Base-by-base conservation (phyloP, 2,888 invertebrate genomes). In the Drosophila colorata region DNA sequence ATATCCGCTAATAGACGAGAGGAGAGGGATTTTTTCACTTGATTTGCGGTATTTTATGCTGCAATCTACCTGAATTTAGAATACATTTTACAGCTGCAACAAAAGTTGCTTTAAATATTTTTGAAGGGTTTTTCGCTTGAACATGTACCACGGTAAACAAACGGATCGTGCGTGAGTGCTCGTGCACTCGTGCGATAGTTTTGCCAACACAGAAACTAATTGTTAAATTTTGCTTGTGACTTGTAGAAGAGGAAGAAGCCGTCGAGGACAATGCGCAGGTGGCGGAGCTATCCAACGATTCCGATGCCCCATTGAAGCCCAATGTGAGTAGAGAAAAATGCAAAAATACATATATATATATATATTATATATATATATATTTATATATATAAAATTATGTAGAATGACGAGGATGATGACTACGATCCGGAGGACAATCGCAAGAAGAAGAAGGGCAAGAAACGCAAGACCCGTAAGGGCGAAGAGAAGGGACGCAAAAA, bases 401-500 rank as follows among this genome's bases (percentile, higher is more conserved):
- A 82, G 80, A 88, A 85, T 73, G 91, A 92, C 49, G 91, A 95
- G 94, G 95, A 97, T 92, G 97, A 96, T 90, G 97, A 97, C 92
- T 97, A 97, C 87, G 97, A 97, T 91, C 97, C 96, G 83, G 97
- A 97, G 57, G 97, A 97, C 90, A 97, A 96, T 92, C 94, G 94
- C 52, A 95, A 96, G 85, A 97, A 96, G 92, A 97, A 97, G 93
- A 98, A 98, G 91, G 98, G 98, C 89, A 98, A 97, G 23, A 98
- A 98, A 92, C 98, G 98, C 91, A 94, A 98, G 90, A 98, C 98
- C 93, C 96, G 96, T 56, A 96, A 97, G 86, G 98, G 98, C 91
- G 97, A 97, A 92, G 98, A 97, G 90, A 97, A 97, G 78, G 97
- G 97, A 92, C 97, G 97, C 93, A 97, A 97, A 93, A 98, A 98